phyloP scores from a whole-genome alignment of 2,113 vertebrate species.

The Corythaixoides concolor region DNA sequence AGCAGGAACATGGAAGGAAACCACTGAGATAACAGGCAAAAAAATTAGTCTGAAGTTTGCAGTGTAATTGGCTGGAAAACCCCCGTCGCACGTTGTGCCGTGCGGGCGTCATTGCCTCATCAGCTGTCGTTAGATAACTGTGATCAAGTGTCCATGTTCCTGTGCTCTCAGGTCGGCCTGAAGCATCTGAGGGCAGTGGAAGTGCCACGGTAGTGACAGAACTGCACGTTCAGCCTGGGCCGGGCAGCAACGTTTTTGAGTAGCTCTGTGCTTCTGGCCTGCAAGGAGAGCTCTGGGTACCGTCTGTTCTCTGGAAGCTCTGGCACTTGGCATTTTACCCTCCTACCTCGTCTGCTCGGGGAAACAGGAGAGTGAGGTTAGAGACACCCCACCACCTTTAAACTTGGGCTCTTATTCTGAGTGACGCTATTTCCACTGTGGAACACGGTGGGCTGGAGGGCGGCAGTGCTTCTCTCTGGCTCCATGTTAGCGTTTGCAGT shows the following conservation, averaged over 20 bases:
- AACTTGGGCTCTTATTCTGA: fast-evolving
- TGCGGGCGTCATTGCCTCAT: not conserved
- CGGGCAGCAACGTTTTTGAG: fast-evolving
- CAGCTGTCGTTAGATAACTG: not conserved
- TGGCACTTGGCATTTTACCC: not conserved
- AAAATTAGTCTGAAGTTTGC: not conserved
- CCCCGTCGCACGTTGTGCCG: not conserved
- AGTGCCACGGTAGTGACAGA: fast-evolving
- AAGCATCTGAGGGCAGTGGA: not conserved
- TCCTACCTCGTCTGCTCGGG: not conserved
- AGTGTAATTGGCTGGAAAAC: slow-evolving; percentile 48
- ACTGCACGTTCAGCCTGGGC: not conserved
- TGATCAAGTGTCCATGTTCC: fast-evolving
- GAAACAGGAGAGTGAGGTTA: not conserved
- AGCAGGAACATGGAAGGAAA: not conserved
- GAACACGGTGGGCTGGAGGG: not conserved
- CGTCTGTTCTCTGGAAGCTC: not conserved
- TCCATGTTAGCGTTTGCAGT: not conserved
- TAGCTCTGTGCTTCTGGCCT: not conserved
- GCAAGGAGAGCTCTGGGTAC: not conserved
- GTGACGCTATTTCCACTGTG: fast-evolving
- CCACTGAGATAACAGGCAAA: slow-evolving; percentile 19
- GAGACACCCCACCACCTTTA: not conserved
- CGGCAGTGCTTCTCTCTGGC: not conserved
- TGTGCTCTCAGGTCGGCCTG: not conserved